Base-by-base conservation (phyloP, 2,888 invertebrate genomes). In the Epirrhoe alternata region DNA sequence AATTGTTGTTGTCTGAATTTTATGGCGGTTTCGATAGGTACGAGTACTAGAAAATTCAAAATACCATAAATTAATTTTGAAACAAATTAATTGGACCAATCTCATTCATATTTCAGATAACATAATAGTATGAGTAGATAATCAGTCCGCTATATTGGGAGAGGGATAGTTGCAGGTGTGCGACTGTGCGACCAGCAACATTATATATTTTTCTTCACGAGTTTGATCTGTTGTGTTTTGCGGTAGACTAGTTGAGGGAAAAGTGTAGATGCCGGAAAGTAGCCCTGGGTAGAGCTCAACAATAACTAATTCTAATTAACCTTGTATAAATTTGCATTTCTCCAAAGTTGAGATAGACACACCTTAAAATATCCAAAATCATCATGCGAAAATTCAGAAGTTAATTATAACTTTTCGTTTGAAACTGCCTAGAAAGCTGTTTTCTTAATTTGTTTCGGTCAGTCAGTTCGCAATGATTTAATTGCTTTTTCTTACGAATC, bases 371-470 rank as follows among this genome's bases (percentile, higher is more conserved):
- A 47, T 61, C 31, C 16, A 59, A 50, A 61, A 66, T 24, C 38
- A 45, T 57, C 5, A 38, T 42, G 58, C 42, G 42, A 7, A 42
- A 42, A 31, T 38, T 33, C 54, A 31, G 45, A 68, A 84, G 80
- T 77, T 83, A 83, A 85, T 86, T 87, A 80, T 73, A 85, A 79
- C 76, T 79, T 81, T 73, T 75, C 63, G 77, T 81, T 80, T 79
- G 78, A 80, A 57, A 75, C 73, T 69, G 77, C 78, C 74, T 76
- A 74, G 74, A 77, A 76, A 75, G 70, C 71, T 68, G 70, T 74
- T 80, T 75, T 68, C 74, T 72, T 72, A 75, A 73, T 74, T 74
- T 66, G 63, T 68, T 64, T 67, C 55, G 52, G 70, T 71, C 33
- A 49, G 70, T 71, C 33, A 49, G 35, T 58, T 61, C 50, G 17